phyloP scores from a whole-genome alignment of 2,888 invertebrate species.

The Blera fallax region DNA sequence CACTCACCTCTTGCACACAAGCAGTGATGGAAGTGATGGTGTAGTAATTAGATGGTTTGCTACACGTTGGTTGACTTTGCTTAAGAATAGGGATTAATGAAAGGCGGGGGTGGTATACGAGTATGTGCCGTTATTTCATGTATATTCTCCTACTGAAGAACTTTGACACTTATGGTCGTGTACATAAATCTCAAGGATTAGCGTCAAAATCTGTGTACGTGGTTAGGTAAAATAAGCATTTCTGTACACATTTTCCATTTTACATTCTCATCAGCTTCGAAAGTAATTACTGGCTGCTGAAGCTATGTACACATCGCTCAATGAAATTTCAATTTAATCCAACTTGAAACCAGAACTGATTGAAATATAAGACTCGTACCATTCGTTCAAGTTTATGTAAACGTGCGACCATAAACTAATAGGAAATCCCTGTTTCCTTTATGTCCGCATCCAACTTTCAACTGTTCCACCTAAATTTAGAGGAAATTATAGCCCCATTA shows the following conservation, averaged over 20 bases:
- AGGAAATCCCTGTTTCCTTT: neutral
- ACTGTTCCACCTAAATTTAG: neutral
- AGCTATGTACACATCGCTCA: neutral
- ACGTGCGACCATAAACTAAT: neutral
- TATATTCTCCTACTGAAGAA: neutral
- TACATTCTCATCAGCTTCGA: neutral
- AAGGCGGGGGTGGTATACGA: neutral
- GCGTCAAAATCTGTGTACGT: neutral
- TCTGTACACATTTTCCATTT: neutral
- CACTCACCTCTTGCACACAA: neutral
- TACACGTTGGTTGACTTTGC: conserved; percentile 10
- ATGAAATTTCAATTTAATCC: neutral
- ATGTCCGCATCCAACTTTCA: neutral
- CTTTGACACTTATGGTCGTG: neutral
- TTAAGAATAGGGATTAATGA: neutral
- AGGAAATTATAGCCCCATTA: neutral
- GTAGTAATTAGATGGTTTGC: conserved; percentile 44
- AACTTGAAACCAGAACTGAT: neutral
- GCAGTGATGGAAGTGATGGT: conserved; percentile 4
- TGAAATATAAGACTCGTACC: too few species aligned
- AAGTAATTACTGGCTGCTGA: neutral
- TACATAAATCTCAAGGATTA: conserved; percentile 14
- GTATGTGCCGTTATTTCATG: neutral
- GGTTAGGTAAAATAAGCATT: neutral
- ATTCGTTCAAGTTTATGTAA: too few species aligned